phyloP scores from a whole-genome alignment of 2,888 invertebrate species.

The Erebia epiphron region DNA sequence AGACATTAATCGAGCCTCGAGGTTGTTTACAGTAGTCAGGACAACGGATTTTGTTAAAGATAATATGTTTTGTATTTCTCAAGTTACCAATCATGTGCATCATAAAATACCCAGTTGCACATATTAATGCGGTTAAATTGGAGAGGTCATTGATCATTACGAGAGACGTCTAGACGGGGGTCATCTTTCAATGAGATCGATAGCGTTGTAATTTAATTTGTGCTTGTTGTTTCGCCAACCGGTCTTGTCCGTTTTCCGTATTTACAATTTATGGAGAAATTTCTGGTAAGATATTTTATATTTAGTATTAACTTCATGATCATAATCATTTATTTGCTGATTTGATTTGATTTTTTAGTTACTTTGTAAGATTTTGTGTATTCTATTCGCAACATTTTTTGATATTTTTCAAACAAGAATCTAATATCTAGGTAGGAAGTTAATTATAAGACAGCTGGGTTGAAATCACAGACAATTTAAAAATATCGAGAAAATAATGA shows the following conservation, averaged over 20 bases:
- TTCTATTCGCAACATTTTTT: too few relatives aligned
- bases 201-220: slow-evolving; percentile 27
- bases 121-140: slow-evolving; percentile 2
- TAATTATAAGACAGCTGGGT: too few relatives aligned
- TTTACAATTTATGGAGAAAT: neutral
- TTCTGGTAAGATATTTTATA: slow-evolving; percentile 3
- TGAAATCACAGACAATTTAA: too few relatives aligned
- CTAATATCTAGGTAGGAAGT: too few relatives aligned
- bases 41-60: neutral
- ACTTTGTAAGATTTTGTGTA: too few relatives aligned
- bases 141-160: slow-evolving; percentile 17
- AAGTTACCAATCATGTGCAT: neutral
- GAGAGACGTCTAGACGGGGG: slow-evolving; percentile 17
- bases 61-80: neutral
- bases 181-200: slow-evolving; percentile 29
- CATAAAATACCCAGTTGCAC: slow-evolving; percentile 3
- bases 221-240: neutral
- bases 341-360: too few relatives aligned
- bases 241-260: slow-evolving; percentile 13
- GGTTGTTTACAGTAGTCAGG: neutral
- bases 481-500: too few relatives aligned
- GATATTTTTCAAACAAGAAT: too few relatives aligned
- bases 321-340: neutral
- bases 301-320: neutral
- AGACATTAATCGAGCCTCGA: neutral